phyloP scores from a whole-genome alignment of 2,113 vertebrate species.

The Cyprinodon brontotheroides region DNA sequence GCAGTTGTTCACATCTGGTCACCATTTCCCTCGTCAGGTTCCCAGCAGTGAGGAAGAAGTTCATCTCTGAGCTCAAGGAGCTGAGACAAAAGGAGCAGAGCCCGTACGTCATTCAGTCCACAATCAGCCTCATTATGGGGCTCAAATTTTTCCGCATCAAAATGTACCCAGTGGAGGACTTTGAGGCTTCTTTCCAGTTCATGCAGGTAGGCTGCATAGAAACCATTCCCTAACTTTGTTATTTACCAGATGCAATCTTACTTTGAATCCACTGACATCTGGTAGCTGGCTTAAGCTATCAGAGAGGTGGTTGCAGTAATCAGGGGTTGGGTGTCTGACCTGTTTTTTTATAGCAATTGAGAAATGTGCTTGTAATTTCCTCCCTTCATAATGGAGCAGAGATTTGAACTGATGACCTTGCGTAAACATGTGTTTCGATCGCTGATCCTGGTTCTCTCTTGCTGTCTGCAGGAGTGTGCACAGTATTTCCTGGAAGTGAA shows the following conservation, averaged over 20 bases:
- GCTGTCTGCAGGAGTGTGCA: slow-evolving; percentile 88
- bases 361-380: slow-evolving; percentile 30
- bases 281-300: slow-evolving; percentile 24
- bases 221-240: background rate
- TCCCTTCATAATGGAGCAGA: background rate
- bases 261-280: slow-evolving; percentile 2
- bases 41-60: slow-evolving; percentile 97
- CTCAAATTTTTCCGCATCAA: slow-evolving; percentile 99
- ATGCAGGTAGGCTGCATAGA: slow-evolving; percentile 87
- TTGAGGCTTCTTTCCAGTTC: slow-evolving; percentile 98
- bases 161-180: slow-evolving; percentile 99
- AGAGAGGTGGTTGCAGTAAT: slow-evolving; percentile 25
- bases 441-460: slow-evolving; percentile 13
- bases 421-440: slow-evolving; percentile 1
- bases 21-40: slow-evolving; percentile 80
- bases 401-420: background rate
- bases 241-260: background rate
- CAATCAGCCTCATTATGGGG: slow-evolving; percentile 99
- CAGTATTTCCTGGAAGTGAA: slow-evolving; percentile 99
- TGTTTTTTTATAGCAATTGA: slow-evolving; percentile 23
- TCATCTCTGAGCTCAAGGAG: slow-evolving; percentile 96
- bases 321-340: slow-evolving; percentile 24
- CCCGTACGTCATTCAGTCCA: slow-evolving; percentile 91
- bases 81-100: slow-evolving; percentile 95
- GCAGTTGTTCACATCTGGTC: slow-evolving; percentile 13